phyloP scores from a whole-genome alignment of 2,888 invertebrate species.

The Linhomoeus sp. region DNA sequence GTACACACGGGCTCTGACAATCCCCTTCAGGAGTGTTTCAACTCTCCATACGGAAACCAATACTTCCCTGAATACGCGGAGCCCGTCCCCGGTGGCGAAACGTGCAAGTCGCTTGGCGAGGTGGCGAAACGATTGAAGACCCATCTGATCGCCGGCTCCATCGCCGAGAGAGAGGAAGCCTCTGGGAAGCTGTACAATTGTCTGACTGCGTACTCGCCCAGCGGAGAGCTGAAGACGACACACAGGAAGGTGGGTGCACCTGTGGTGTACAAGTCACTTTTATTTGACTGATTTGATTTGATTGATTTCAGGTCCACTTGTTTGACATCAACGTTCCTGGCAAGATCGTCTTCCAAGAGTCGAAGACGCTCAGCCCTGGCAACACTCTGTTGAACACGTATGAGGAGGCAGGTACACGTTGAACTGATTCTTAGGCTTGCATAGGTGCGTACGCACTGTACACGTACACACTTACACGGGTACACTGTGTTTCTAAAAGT shows the following conservation, averaged over 20 bases:
- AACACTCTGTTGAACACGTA: conserved; percentile 51
- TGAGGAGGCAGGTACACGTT: too few species aligned
- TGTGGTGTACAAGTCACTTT: too few species aligned
- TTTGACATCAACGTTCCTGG: conserved; percentile 88
- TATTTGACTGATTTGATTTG: too few species aligned
- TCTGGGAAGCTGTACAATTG: conserved; percentile 55
- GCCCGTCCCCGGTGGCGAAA: conserved; percentile 14
- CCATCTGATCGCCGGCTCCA: conserved; percentile 67
- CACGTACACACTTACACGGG: too few species aligned
- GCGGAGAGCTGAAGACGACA: conserved; percentile 54
- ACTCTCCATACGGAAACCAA: conserved; percentile 68
- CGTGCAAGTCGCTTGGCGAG: conserved; percentile 16
- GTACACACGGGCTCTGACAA: background rate
- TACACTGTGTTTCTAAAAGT: too few species aligned
- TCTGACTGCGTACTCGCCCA: conserved; percentile 59
- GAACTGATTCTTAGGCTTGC: too few species aligned
- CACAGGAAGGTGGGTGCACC: conserved; percentile 53
- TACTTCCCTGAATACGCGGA: conserved; percentile 52
- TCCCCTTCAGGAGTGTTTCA: conserved; percentile 57
- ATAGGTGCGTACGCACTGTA: too few species aligned
- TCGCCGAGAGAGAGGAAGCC: conserved; percentile 56
- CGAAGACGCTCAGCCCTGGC: conserved; percentile 58
- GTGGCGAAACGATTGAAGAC: conserved; percentile 55
- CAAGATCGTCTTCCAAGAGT: conserved; percentile 77
- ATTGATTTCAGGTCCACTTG: conserved; percentile 53